Conservation (phyloP, 2,888 invertebrate genomes). For the Agrotis exclamationis region DNA sequence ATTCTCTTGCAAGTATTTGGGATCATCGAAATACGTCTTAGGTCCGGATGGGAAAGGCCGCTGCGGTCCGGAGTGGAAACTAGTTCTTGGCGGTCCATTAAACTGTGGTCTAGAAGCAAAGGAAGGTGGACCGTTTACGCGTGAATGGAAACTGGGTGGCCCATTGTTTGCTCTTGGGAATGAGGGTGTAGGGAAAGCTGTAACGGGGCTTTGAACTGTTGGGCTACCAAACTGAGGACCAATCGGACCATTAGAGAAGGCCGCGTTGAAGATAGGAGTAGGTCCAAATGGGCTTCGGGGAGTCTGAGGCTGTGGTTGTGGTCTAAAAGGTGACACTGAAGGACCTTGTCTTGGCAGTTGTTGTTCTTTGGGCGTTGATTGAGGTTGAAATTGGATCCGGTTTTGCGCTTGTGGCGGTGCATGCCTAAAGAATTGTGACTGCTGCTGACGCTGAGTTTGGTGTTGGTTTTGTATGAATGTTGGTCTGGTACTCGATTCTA, state of each 20-base stretch:
- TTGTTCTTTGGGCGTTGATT: constrained; percentile 83
- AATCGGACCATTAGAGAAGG: constrained; percentile 79
- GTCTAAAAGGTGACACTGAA: constrained; percentile 83
- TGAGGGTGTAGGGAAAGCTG: constrained; percentile 74
- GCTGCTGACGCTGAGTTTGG: constrained; percentile 54
- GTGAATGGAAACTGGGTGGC: constrained; percentile 76
- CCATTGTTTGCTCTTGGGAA: constrained; percentile 81
- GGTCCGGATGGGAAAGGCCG: constrained; percentile 88
- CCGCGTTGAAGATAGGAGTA: constrained; percentile 75
- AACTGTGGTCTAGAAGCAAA: constrained; percentile 82
- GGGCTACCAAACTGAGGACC: constrained; percentile 81
- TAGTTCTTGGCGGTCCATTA: constrained; percentile 83
- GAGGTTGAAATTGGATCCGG: constrained; percentile 87
- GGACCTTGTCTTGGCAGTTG: constrained; percentile 87
- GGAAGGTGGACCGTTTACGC: constrained; percentile 75
- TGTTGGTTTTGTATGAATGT: constrained; percentile 67
- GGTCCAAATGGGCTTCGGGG: constrained; percentile 81
- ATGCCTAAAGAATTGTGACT: constrained; percentile 75
- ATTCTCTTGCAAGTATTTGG: constrained; percentile 89
- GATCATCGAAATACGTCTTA: constrained; percentile 87
- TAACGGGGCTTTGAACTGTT: constrained; percentile 79
- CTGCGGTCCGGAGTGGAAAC: constrained; percentile 89
- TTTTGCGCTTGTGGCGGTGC: constrained; percentile 83
- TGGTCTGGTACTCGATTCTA: constrained; percentile 74
- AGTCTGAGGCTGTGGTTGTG: constrained; percentile 72